These are phyloP conservation scores for Danio albolineatus DNA, from an alignment of 2,797 vertebrate genomes.

Conservation along the genomic window DNA sequence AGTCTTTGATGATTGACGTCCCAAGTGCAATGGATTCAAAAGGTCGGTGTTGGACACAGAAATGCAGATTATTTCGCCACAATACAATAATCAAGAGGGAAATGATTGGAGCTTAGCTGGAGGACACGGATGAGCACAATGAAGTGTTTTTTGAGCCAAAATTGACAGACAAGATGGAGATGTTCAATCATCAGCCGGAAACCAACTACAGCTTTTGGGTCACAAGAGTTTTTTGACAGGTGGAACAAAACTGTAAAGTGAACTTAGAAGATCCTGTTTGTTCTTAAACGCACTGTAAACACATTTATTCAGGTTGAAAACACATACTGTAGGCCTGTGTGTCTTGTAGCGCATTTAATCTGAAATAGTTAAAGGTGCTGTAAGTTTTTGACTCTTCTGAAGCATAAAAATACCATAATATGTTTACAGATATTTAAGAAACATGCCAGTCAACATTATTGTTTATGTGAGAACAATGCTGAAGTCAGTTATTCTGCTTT, in stretches of 20 bases:
- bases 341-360: background rate
- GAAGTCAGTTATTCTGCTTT: no score
- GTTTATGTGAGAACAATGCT: no score
- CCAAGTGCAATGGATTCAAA: conserved; percentile 13
- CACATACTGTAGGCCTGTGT: background rate
- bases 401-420: no score
- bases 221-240: background rate
- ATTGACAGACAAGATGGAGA: conserved; percentile 7
- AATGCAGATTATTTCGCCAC: conserved; percentile 16
- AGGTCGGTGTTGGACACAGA: conserved; percentile 22
- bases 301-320: background rate
- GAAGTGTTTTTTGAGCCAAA: background rate
- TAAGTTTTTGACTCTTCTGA: no score
- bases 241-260: background rate
- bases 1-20: conserved; percentile 21
- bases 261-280: conserved; percentile 1
- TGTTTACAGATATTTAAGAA: no score
- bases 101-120: conserved; percentile 5
- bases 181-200: background rate
- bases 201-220: background rate
- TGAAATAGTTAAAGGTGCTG: no score
- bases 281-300: background rate
- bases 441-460: no score
- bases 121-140: conserved; percentile 12
- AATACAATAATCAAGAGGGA: conserved; percentile 1